Base-by-base conservation (phyloP, 2,113 vertebrate genomes). In the Pygoscelis adeliae region DNA sequence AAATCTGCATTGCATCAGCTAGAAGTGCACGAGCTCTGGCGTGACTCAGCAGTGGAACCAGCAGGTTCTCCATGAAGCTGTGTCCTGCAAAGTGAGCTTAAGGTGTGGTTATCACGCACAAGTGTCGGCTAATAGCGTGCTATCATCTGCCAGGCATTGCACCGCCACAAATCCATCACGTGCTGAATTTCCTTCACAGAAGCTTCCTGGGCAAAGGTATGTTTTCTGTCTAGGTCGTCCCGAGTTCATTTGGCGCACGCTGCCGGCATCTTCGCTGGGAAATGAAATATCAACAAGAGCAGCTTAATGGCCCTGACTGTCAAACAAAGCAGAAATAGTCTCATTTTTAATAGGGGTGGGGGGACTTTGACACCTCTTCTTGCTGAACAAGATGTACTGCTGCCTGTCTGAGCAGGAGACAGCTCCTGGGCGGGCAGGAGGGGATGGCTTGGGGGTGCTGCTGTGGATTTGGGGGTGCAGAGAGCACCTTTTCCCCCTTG, bases 271-370 rank as follows among this genome's bases (percentile, higher is more conserved):
- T 40, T 85, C 0, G 0, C 69, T 59, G 72, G 84, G 61, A 78
- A 71, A 47, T 15, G 65, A 50, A 53, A 27, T 18, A 34, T 36
- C 83, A 49, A 25, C 87, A 74, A 5, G 55, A 63, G 92, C 46
- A 7, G 9, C 27, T 91, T 62, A 70, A 66, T 74, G 84, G 90
- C 32, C 40, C 63, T 17, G 53, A 10, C 36, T 87, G 86, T 62
- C 86, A 87, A 90, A 93, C 84, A 71, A 55, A 84, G 76, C 86
- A 87, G 76, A 74, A 94, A 77, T 17, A 42, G 2, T 59, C 38
- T 59, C 0, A 4, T 69, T 79, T 90, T 72, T 34, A 36, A 5
- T 1, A 1, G 0, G 5, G 3, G 21, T 13, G 3, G 2, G 22
- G 15, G 19, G 4, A 32, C 26, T 80, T 61, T 16, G 59, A 21